Evolutionary conservation across 2,113 vertebrate genomes (phyloP), one percentile per base, ranked within the genome.

Genomic region (Donacobius atricapilla): DNA sequence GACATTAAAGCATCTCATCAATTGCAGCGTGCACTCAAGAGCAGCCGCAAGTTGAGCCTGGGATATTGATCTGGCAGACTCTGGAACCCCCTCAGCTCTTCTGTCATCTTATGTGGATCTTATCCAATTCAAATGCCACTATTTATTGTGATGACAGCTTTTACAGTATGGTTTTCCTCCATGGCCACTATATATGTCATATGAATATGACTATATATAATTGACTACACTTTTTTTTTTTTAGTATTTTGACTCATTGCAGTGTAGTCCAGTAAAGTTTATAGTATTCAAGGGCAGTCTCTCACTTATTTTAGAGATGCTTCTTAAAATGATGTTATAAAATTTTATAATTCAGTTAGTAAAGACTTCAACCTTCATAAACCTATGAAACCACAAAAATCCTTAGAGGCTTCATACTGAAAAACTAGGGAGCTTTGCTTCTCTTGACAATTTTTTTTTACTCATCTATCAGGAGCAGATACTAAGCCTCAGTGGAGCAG

Each of bases 11-110:
- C 7, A 13, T 68, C 48, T 66, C 39, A 25, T 35, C 39, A 70
- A 2, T 21, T 37, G 44, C 66, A 50, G 25, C 0, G 1, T 1
- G 6, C 6, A 16, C 47, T 61, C 13, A 8, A n/a, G 30, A 75
- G 61, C 45, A 60, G 75, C 60, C 85, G 44, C 8, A 31, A 11
- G 44, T 63, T 3, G 22, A 73, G 40, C 70, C 45, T 2, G 3
- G 23, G 37, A 20, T 71, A 45, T 58, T 40, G 57, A 87, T 71
- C 71, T 58, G 39, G 22, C 30, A 78, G 50, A 3, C 5, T 45
- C 28, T 78, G 45, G 10, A 81, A 31, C 18, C 35, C 48, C 48
- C 21, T 31, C 4, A 1, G 3, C 25, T 60, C 17, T 83, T 63
- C 13, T 39, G 27, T 53, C 37, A 11, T 45, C 5, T 28, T 78